Evolutionary conservation across 2,888 invertebrate species (phyloP), one percentile per base, ranked within the genome.

Genomic region (Crematogaster levior): DNA sequence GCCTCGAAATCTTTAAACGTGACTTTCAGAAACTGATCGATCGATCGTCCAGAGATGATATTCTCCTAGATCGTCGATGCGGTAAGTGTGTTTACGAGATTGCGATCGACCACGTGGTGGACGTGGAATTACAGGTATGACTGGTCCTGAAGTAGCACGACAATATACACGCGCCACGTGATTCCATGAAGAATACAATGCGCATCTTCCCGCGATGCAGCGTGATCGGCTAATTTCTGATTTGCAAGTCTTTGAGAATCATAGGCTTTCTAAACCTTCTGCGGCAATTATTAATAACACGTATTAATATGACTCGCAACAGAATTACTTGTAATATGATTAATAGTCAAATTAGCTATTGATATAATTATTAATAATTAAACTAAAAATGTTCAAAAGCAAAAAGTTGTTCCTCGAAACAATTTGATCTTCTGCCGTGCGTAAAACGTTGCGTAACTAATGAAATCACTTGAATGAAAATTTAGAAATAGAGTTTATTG

Each of bases 81-180:
- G 74, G 43, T 83, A 73, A 74, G 37, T 81, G 15, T 70, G 46
- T 84, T 66, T 61, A 43, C 27, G 56, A 48, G 72, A 81, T 81
- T 77, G 72, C 53, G 61, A 46, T 61, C 72, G 18, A 75, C 81
- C 77, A 84, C 85, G 77, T 81, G 81, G 72, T 84, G 34, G 18
- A 70, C 65, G 51, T 51, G 37, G 56, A 70, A 73, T 81, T 75
- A 82, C 37, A 72, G 65, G 72, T 83, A 79, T 56, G 51, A 79
- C 65, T 53, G 46, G 74, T 75, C 12, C n/a, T 24, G 3, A 56
- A 61, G 46, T 51, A 37, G 34, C 40, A 58, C 63, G 43, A 27
- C 46, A 37, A 56, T 34, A 56, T 34, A 4, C 10, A 34, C 15
- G 61, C 21, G 30, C 48, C 63, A 63, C 56, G 56, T 66, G 83